A percentile compares a stretch with the other conserved stretches of the same genome.
Conservation (phyloP, 1,140 invertebrate genomes). For the Amyelois transitella region DNA sequence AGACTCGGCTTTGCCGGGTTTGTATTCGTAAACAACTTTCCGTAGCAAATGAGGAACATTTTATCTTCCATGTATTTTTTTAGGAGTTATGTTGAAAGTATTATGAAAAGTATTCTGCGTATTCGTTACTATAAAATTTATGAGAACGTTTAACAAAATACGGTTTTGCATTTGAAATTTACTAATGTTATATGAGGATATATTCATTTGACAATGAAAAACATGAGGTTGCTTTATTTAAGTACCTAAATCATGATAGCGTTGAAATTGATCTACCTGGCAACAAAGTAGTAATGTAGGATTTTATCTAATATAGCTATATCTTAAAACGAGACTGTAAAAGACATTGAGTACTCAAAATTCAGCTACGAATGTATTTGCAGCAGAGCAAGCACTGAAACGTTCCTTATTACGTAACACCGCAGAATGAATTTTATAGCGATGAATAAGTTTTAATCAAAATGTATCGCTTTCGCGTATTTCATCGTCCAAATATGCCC, state of each 20-base stretch:
- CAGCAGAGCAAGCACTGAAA: neutral
- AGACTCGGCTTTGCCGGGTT: neutral
- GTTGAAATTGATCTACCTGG: neutral
- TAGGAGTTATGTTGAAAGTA: neutral
- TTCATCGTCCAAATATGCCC: slow-evolving; percentile 20
- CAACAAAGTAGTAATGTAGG: neutral
- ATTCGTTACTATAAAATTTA: neutral
- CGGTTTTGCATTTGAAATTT: neutral
- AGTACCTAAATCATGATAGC: no score
- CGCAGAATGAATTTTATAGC: neutral
- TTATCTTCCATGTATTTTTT: neutral
- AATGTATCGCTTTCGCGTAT: slow-evolving; percentile 15
- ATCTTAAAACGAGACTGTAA: neutral
- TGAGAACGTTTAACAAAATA: neutral
- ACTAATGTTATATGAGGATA: neutral
- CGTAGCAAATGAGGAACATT: neutral
- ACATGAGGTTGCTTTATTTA: no score
- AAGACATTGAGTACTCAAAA: neutral
- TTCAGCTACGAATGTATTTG: neutral
- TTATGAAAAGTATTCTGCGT: neutral
- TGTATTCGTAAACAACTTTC: neutral
- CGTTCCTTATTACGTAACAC: neutral
- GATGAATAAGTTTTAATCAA: slow-evolving; percentile 11
- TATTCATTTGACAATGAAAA: neutral
- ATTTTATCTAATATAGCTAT: no score